Conservation (phyloP, 2,797 vertebrate genomes). For the Notoglanidium macrostoma region DNA sequence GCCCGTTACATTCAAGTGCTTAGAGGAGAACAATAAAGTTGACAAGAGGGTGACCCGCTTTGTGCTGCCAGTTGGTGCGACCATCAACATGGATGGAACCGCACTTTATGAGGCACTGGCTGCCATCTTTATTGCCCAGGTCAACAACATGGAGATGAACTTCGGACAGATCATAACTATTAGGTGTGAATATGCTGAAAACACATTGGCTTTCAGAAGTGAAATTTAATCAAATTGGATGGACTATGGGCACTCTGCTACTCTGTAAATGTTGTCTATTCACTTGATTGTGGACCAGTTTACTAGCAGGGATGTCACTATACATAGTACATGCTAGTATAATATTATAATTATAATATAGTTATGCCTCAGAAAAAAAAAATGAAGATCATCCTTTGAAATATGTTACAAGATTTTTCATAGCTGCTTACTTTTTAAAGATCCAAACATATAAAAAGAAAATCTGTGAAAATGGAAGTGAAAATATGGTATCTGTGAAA, state of each 20-base stretch:
- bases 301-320: background rate
- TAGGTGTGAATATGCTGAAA: conserved; percentile 74
- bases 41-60: conserved; percentile 94
- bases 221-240: background rate
- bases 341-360: background rate
- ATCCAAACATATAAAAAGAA: background rate
- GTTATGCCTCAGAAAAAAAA: background rate
- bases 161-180: conserved; percentile 98
- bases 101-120: conserved; percentile 96
- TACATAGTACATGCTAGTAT: background rate
- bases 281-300: background rate
- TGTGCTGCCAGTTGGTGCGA: conserved; percentile 92
- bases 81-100: conserved; percentile 97
- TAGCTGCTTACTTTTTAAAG: background rate
- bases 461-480: background rate
- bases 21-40: conserved; percentile 93
- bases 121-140: conserved; percentile 96
- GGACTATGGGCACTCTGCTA: background rate
- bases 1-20: conserved; percentile 93
- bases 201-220: background rate
- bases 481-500: too few species aligned
- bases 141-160: conserved; percentile 96
- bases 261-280: background rate
- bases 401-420: background rate
- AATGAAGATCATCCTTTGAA: background rate